Evolutionary conservation across 2,113 vertebrate species (phyloP), one percentile per base, ranked within the genome.

Genomic region (Varanus komodoensis): DNA sequence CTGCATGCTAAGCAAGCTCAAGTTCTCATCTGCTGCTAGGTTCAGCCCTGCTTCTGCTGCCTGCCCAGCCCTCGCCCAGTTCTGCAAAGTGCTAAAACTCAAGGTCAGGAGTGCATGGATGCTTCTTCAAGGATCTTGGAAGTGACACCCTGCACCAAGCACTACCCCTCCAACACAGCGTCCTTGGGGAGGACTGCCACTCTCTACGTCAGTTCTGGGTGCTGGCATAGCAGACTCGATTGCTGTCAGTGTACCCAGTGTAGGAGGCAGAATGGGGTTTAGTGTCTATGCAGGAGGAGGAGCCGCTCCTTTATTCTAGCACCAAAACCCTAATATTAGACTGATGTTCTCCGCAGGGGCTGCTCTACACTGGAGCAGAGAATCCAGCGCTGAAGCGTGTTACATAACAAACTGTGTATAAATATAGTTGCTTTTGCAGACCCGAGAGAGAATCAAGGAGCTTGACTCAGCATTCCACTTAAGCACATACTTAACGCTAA

Each of bases 351-450:
- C 54, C 54, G 54, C 54, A 8, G 7, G 32, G 69, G 29, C 57
- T 25, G 48, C 38, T 81, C 38, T 44, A 67, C 67, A 82, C 44
- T 79, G 61, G 50, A 69, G 64, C 32, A 78, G 7, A 50, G 19
- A 11, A 68, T 78, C n/a, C 8, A 82, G 8, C 9, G 19, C 23
- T 82, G 52, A 90, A 48, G 32, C 75, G 71, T 69, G 54, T 71
- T 57, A 78, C 14, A 71, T 86, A 86, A 90, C 50, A 48, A 52
- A 69, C 74, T 57, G n/a, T 29, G n/a, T 78, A 78, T 79, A 89
- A 79, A 78, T 79, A 79, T 79, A 89, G 82, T 38, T 68, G 44
- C 74, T 69, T 89, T 52, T 77, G 38, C 38, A 84, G 73, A 52
- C 38, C 32, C 29, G n/a, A 17, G 80, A 68, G 52, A 84, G 79